phyloP scores from a whole-genome alignment of 2,888 invertebrate species.

The Plebejus anna region DNA sequence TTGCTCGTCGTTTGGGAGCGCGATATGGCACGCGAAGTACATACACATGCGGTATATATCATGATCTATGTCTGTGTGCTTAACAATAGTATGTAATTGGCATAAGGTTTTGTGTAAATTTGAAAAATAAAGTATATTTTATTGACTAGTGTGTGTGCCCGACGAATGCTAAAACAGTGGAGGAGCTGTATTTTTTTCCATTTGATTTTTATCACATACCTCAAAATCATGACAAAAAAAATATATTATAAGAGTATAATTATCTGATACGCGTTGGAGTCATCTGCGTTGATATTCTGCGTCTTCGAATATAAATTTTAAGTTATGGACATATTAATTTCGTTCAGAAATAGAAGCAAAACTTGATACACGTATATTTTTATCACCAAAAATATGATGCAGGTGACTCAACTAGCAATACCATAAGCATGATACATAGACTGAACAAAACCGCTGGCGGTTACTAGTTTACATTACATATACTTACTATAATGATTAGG shows the following conservation, averaged over 20 bases:
- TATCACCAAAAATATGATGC: neutral
- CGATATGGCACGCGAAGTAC: too few relatives aligned
- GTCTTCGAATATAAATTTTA: neutral
- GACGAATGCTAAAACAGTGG: neutral
- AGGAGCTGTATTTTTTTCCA: neutral
- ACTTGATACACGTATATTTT: neutral
- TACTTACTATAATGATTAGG: constrained; percentile 27
- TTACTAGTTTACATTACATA: constrained; percentile 17
- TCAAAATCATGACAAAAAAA: constrained; percentile 25
- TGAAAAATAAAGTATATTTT: neutral
- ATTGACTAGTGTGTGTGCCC: constrained; percentile 18
- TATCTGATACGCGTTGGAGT: neutral
- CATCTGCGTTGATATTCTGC: constrained; percentile 2
- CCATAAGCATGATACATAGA: constrained; percentile 29
- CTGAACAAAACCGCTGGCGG: constrained; percentile 34
- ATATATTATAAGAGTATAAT: constrained; percentile 4
- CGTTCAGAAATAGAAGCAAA: neutral
- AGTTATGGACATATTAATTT: neutral
- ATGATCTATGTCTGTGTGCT: too few relatives aligned
- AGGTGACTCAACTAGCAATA: neutral
- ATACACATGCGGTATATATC: too few relatives aligned
- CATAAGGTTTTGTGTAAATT: neutral
- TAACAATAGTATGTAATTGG: neutral
- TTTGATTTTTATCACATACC: constrained; percentile 4
- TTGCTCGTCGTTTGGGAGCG: too few relatives aligned